phyloP scores from a whole-genome alignment of 2,888 invertebrate species.

The Fissipunctia ypsillon region DNA sequence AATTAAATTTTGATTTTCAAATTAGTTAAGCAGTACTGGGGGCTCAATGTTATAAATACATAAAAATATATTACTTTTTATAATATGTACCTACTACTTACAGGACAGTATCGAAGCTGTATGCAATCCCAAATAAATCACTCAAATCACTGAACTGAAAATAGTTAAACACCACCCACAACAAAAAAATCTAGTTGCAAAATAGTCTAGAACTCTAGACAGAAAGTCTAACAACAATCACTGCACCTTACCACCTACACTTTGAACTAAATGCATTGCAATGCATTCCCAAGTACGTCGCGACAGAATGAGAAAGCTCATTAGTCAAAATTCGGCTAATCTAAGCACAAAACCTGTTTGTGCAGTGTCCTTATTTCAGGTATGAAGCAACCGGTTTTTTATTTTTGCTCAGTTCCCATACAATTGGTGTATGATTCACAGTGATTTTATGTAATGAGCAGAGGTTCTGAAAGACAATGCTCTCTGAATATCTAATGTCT shows the following conservation, averaged over 20 bases:
- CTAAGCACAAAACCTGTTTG: constrained; percentile 39
- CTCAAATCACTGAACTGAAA: constrained; percentile 22
- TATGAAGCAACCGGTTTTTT: constrained; percentile 17
- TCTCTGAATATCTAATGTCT: not conserved
- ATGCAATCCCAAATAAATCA: constrained; percentile 6
- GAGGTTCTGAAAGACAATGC: not conserved
- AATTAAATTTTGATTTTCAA: constrained; percentile 23
- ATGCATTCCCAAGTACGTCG: constrained; percentile 55
- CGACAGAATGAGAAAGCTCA: constrained; percentile 40
- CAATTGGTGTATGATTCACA: constrained; percentile 32
- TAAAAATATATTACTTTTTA: no score
- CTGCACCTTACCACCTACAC: constrained; percentile 61
- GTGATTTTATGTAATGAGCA: not conserved
- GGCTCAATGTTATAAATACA: no score
- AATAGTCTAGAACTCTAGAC: constrained; percentile 25
- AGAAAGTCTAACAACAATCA: constrained; percentile 50
- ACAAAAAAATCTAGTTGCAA: constrained; percentile 21
- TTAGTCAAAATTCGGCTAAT: constrained; percentile 36
- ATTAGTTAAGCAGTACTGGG: not conserved
- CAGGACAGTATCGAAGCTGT: constrained; percentile 5
- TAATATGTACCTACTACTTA: constrained; percentile 7
- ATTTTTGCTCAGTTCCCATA: constrained; percentile 7
- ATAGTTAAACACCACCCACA: constrained; percentile 25
- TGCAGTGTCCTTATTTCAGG: constrained; percentile 19
- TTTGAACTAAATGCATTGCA: constrained; percentile 58